Evolutionary conservation across 2,888 invertebrate species (phyloP), one percentile per base, ranked within the genome.

Genomic region (Danaus chrysippus): DNA sequence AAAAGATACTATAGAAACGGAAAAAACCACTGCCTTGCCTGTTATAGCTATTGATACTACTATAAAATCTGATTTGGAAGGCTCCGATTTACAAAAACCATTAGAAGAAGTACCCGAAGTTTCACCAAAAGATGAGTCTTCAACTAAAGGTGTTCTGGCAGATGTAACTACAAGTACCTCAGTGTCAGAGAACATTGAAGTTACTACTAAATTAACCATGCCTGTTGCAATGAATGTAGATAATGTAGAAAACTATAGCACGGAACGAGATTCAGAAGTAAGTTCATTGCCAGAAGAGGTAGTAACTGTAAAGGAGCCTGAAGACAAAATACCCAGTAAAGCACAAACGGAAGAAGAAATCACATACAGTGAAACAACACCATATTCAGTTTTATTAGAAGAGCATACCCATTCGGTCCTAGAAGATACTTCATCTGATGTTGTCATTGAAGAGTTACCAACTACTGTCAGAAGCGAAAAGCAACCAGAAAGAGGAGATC

Each of bases 341-440:
- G 58, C 64, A 44, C 59, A 63, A 13, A 64, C 68, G 44, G 68
- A 70, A 58, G 13, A 64, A 43, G 66, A 63, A 57, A 44, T 54
- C 41, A 61, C 66, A 54, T 55, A 60, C 41, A 67, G 63, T 61
- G 71, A 73, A 61, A 71, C 84, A 12, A 84, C 81, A 3, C 80
- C 83, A 58, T 82, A 81, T 65, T 71, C 81, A 49, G 77, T 85
- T 56, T 84, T 85, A 73, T 73, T 86, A 61, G 77, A 85, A 71
- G 82, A 84, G 70, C 86, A 86, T 62, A 81, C 82, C 8, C 84
- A 83, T 67, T 77, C 77, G 65, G 65, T 69, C 10, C 59, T 69
- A 23, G 76, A 78, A 61, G 77, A 76, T 12, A 62, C 59, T 23
- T 69, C 80, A 44, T 72, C 76, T 19, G 58, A 62, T 54, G 42